Evolutionary conservation across 1,140 invertebrate species (phyloP).

Genomic region (Macrobrachium nipponense): DNA sequence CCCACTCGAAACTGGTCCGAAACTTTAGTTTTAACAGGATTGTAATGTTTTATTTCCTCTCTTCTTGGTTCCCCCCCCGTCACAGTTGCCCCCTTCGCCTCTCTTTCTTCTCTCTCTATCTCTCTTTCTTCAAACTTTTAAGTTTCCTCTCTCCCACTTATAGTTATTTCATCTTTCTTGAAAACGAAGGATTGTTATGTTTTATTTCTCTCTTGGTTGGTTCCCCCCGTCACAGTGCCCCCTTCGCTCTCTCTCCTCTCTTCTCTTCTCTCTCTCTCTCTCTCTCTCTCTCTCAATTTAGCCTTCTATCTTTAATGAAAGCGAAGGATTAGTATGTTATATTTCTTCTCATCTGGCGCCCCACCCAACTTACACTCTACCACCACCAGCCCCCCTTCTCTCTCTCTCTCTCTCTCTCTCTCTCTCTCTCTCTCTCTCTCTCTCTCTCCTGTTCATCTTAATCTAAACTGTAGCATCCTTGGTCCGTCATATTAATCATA

Average conservation of each 20-base stretch:
- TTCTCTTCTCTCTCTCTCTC: neutral
- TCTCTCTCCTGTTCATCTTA: neutral
- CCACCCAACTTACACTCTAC: too few relatives aligned
- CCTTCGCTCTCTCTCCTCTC: neutral
- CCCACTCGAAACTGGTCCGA: neutral
- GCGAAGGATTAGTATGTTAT: too few relatives aligned
- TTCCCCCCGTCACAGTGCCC: neutral
- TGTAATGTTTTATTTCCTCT: constrained; percentile 1
- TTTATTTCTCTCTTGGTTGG: neutral
- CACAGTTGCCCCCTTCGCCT: neutral
- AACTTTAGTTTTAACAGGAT: constrained; percentile 14
- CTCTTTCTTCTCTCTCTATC: constrained; percentile 27
- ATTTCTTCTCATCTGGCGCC: too few relatives aligned
- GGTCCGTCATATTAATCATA: too few relatives aligned
- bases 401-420: neutral
- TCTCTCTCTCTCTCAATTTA: neutral
- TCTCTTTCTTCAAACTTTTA: neutral
- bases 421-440: neutral
- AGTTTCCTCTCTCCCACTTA: neutral
- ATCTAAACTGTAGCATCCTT: too few relatives aligned
- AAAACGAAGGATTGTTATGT: neutral
- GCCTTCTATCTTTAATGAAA: too few relatives aligned
- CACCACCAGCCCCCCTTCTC: too few relatives aligned
- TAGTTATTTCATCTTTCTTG: neutral
- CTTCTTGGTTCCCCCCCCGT: neutral